phyloP scores from a whole-genome alignment of 2,797 vertebrate genomes.

The Clarias fuscus region DNA sequence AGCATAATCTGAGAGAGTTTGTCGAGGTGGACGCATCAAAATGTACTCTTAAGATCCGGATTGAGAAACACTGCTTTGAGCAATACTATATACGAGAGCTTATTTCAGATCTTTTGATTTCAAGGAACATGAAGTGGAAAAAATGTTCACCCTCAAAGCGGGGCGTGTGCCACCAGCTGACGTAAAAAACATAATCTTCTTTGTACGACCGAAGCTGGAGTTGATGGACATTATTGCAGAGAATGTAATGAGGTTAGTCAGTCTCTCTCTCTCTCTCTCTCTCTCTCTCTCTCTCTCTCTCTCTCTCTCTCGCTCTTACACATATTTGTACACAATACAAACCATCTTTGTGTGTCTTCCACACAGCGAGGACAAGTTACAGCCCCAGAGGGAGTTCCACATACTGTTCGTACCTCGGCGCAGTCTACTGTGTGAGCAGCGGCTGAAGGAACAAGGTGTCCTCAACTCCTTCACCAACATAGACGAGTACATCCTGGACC shows the following conservation, averaged over 20 bases:
- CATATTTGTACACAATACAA: not conserved
- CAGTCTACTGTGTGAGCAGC: constrained; percentile 93
- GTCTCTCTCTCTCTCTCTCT: not conserved
- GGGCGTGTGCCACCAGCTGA: constrained; percentile 87
- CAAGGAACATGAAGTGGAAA: constrained; percentile 98
- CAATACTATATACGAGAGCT: not conserved
- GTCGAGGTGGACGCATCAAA: not conserved
- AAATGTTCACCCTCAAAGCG: constrained; percentile 97
- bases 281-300: not conserved
- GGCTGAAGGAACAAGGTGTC: constrained; percentile 91
- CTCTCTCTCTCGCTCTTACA: no score
- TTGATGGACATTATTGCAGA: constrained; percentile 97
- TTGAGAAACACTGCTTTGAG: not conserved
- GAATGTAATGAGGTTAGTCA: constrained; percentile 84
- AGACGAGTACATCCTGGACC: constrained; percentile 92
- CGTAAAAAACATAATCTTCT: constrained; percentile 97
- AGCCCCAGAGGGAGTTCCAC: constrained; percentile 88
- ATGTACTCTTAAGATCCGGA: not conserved
- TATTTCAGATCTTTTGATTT: constrained; percentile 1
- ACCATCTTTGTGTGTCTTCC: not conserved
- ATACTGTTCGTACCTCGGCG: constrained; percentile 94
- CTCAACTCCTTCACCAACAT: constrained; percentile 88
- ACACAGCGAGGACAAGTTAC: constrained; percentile 84
- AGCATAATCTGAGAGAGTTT: not conserved
- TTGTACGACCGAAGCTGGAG: constrained; percentile 91